Conservation (phyloP, 2,113 vertebrate genomes). For the Lates calcarifer region DNA sequence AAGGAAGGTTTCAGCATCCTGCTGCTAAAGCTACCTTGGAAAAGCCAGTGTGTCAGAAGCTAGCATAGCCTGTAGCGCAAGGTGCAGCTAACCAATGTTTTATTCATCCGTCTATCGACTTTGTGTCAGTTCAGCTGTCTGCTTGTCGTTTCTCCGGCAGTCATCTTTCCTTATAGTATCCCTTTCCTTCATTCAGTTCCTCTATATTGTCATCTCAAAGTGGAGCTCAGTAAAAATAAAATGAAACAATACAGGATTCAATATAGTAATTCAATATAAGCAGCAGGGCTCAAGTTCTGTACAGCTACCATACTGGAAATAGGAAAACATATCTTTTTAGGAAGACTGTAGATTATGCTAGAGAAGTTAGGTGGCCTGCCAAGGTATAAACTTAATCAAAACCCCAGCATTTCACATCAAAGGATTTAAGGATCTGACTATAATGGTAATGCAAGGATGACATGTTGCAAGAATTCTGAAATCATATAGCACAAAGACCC, state of each 20-base stretch:
- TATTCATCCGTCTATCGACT: conserved; percentile 68
- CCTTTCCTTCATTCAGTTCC: conserved; percentile 21
- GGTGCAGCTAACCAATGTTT: conserved; percentile 64
- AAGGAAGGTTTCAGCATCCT: conserved; percentile 24
- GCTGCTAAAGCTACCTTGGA: conserved; percentile 46
- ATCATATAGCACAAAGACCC: not conserved
- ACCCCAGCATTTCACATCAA: conserved; percentile 23
- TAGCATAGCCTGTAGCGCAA: conserved; percentile 54
- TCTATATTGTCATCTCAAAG: not conserved
- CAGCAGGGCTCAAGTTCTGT: not conserved
- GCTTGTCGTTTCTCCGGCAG: conserved; percentile 33
- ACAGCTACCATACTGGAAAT: not conserved
- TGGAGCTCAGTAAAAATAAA: not conserved
- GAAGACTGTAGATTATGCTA: not conserved
- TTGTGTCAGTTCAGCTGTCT: conserved; percentile 57
- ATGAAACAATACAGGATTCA: not conserved
- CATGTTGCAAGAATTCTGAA: conserved; percentile 27
- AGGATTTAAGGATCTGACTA: conserved; percentile 4
- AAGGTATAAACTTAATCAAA: not conserved
- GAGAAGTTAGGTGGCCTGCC: not conserved
- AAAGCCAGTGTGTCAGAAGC: conserved; percentile 41
- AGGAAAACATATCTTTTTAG: not conserved
- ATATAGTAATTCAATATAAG: not conserved
- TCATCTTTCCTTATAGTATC: conserved; percentile 41
- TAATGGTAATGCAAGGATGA: not conserved